phyloP scores from a whole-genome alignment of 2,888 invertebrate species.

The Lycocerus yunnanus region DNA sequence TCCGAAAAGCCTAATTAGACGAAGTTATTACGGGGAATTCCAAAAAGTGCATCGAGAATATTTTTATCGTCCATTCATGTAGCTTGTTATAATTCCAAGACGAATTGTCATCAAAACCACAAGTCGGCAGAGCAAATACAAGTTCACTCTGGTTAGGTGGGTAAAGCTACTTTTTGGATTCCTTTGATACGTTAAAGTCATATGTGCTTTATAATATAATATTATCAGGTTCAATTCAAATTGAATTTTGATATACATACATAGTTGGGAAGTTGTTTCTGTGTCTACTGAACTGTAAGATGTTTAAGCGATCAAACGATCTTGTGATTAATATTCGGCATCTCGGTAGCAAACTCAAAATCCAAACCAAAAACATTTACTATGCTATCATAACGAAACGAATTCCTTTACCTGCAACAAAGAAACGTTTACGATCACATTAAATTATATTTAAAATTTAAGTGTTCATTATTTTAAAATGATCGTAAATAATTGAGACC shows the following conservation, averaged over 20 bases:
- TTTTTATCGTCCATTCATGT: neutral
- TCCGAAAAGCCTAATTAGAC: conserved; percentile 37
- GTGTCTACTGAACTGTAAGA: neutral
- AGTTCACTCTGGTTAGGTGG: neutral
- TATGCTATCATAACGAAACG: neutral
- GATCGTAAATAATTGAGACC: neutral
- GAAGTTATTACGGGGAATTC: conserved; percentile 33
- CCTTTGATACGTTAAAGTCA: neutral
- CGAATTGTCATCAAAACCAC: neutral
- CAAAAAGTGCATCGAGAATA: conserved; percentile 16
- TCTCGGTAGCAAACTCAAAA: neutral
- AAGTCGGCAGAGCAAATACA: neutral
- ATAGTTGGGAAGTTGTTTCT: neutral
- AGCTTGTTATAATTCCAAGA: conserved; percentile 1
- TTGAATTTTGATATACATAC: neutral
- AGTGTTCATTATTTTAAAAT: neutral
- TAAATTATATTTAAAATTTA: neutral
- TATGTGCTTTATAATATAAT: neutral
- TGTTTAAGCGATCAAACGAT: neutral
- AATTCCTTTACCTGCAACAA: neutral
- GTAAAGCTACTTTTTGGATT: neutral
- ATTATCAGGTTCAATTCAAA: neutral
- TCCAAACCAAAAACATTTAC: neutral
- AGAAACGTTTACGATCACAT: neutral
- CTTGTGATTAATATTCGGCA: neutral